Conservation (phyloP, 2,888 invertebrate species). For the Melieria crassipennis region DNA sequence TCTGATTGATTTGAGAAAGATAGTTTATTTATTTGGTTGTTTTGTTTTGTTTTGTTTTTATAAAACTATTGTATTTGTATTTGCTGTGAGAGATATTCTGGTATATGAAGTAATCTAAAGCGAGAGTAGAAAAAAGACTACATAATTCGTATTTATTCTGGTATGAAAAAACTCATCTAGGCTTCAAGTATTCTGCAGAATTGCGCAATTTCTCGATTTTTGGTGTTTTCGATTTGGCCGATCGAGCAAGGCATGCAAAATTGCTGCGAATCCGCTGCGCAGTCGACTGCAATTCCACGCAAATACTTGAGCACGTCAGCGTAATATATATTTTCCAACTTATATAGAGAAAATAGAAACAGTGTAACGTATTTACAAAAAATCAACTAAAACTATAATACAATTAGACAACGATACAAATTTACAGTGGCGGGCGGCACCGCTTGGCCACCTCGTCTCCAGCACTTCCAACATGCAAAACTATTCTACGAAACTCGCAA, state of each 20-base stretch:
- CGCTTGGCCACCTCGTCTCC: too few species aligned
- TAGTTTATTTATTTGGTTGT: not conserved
- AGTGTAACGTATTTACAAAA: slow-evolving; percentile 21
- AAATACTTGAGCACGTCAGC: slow-evolving; percentile 22
- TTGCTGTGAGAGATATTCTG: slow-evolving; percentile 10
- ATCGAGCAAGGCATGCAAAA: not conserved
- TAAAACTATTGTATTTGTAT: slow-evolving; percentile 5
- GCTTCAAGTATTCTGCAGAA: slow-evolving; percentile 35
- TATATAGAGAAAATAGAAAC: slow-evolving; percentile 14
- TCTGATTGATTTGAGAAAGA: not conserved
- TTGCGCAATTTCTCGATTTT: not conserved
- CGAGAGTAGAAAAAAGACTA: slow-evolving; percentile 44
- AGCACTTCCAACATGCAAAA: too few species aligned
- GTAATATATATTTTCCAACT: slow-evolving; percentile 50
- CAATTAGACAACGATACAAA: not conserved
- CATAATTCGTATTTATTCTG: slow-evolving; percentile 42
- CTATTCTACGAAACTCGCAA: too few species aligned
- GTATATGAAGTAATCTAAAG: slow-evolving; percentile 38
- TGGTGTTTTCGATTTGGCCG: not conserved
- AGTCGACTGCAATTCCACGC: slow-evolving; percentile 22
- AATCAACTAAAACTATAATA: not conserved
- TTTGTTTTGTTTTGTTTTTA: not conserved
- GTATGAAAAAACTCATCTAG: slow-evolving; percentile 24
- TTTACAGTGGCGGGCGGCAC: too few species aligned
- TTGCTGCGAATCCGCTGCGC: slow-evolving; percentile 31